Conservation (phyloP, 2,113 vertebrate species). For the Chaenogobius annularis region DNA sequence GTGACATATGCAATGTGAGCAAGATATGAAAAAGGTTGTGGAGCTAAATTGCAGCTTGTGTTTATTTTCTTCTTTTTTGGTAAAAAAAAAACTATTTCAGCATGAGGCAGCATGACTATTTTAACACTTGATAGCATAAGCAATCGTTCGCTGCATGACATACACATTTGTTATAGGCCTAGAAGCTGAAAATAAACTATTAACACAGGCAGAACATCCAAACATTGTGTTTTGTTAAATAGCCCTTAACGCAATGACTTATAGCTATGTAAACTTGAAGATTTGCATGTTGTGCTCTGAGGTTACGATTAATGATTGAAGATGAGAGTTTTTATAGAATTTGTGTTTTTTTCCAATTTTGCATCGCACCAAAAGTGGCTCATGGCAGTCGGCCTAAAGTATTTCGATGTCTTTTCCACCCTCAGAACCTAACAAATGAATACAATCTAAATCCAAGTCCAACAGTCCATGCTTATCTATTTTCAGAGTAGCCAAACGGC, state of each 20-base stretch:
- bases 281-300: too few species aligned
- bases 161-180: neutral
- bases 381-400: too few species aligned
- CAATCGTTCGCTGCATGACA: neutral
- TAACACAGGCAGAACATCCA: neutral
- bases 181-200: neutral
- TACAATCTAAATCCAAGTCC: neutral
- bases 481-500: slow-evolving; percentile 8
- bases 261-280: too few species aligned
- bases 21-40: neutral
- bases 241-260: neutral
- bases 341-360: too few species aligned
- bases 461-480: neutral
- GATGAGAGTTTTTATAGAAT: too few species aligned
- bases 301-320: too few species aligned
- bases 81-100: too few species aligned
- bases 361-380: too few species aligned
- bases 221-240: neutral
- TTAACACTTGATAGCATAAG: neutral
- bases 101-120: too few species aligned
- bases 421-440: neutral
- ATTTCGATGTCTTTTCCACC: too few species aligned
- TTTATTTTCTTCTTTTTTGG: neutral
- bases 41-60: neutral
- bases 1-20: neutral